These are phyloP conservation scores for Epicampocera succincta DNA, from an alignment of 2,888 invertebrate genomes.

Conservation along the genomic window DNA sequence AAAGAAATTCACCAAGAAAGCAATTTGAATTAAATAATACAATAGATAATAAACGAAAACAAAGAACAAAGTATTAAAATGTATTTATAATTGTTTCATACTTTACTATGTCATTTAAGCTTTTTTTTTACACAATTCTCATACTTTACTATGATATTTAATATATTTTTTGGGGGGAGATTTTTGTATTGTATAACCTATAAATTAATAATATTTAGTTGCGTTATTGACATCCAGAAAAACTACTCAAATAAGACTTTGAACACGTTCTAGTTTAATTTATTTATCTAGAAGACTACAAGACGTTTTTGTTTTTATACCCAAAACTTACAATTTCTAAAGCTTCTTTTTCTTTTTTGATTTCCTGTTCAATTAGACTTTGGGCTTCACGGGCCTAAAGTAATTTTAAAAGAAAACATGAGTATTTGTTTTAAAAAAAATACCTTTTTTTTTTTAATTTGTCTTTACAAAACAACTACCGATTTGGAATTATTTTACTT, in stretches of 20 bases:
- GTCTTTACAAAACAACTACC: conserved; percentile 66
- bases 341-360: conserved; percentile 78
- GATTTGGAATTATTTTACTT: conserved; percentile 64
- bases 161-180: background rate
- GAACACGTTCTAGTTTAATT: conserved; percentile 17
- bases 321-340: conserved; percentile 78
- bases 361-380: conserved; percentile 78
- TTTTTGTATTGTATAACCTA: conserved; percentile 29
- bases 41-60: background rate
- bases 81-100: conserved; percentile 47
- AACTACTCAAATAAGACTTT: conserved; percentile 22
- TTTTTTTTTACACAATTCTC: conserved; percentile 8
- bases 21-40: background rate
- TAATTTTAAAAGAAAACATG: conserved; percentile 70
- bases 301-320: conserved; percentile 18
- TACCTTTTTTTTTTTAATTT: conserved; percentile 13
- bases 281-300: conserved; percentile 24
- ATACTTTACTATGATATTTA: background rate
- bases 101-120: conserved; percentile 29
- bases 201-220: conserved; percentile 44
- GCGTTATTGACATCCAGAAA: conserved; percentile 27
- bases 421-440: conserved; percentile 45
- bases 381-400: conserved; percentile 80
- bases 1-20: background rate
- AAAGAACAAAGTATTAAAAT: conserved; percentile 6